phyloP scores from a whole-genome alignment of 1,140 invertebrate genomes.

The Sipha flava region DNA sequence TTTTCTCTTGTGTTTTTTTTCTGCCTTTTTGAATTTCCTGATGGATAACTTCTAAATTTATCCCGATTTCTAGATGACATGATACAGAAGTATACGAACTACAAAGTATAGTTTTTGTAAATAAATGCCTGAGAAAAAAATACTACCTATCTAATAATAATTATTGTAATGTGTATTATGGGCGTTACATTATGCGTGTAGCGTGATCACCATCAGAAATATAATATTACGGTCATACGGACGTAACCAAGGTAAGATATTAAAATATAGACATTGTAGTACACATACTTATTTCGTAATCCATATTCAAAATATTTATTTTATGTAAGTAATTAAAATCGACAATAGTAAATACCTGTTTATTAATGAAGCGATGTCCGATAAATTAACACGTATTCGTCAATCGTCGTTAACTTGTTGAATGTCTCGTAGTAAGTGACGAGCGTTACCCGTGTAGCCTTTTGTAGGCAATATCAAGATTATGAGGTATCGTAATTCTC shows the following conservation, averaged over 20 bases:
- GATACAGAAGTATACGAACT: not conserved
- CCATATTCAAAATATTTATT: not conserved
- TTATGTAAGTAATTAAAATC: not conserved
- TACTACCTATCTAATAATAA: not conserved
- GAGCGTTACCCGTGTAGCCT: not conserved
- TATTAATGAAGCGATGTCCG: not conserved
- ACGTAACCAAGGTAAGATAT: no score
- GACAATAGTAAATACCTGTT: not conserved
- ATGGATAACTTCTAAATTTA: not conserved
- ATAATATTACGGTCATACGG: no score
- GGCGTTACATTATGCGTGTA: no score
- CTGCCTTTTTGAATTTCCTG: not conserved
- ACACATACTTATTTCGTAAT: no score
- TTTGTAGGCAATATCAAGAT: not conserved
- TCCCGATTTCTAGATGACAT: not conserved
- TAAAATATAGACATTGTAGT: no score
- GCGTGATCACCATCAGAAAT: no score
- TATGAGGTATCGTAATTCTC: not conserved
- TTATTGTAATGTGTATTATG: no score
- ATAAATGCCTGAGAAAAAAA: not conserved
- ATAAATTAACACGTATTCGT: not conserved
- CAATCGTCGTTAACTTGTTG: not conserved
- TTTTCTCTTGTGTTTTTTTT: not conserved
- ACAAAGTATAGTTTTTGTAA: not conserved
- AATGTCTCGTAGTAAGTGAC: not conserved